Conservation (phyloP, 1,140 invertebrate genomes). For the Neoseiulus cucumeris region DNA sequence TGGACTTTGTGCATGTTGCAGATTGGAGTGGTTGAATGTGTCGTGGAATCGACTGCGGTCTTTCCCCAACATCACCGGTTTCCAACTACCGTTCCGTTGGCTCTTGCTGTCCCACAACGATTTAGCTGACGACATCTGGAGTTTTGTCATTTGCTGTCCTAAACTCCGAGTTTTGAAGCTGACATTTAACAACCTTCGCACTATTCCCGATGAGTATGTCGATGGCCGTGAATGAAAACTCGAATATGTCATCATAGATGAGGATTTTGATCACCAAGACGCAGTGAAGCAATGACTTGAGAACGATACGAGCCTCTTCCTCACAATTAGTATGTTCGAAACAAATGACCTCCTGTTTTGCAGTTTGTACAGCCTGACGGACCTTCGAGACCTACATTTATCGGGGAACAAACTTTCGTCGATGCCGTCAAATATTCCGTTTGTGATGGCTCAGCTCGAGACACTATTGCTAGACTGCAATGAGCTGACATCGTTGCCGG, state of each 20-base stretch:
- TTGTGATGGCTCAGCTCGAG: conserved; percentile 44
- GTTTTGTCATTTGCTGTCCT: not conserved
- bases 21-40: not conserved
- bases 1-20: not conserved
- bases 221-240: conserved; percentile 24
- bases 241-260: not conserved
- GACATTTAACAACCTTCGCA: conserved; percentile 52
- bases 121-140: not conserved
- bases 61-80: not conserved
- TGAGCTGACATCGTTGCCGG: not conserved
- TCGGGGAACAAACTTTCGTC: conserved; percentile 56
- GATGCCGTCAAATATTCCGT: conserved; percentile 50
- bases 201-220: conserved; percentile 47
- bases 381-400: conserved; percentile 55
- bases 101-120: not conserved
- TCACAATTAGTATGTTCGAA: too few species aligned
- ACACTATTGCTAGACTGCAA: conserved; percentile 11
- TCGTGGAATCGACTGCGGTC: not conserved
- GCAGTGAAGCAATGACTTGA: too few species aligned
- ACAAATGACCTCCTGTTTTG: conserved; percentile 30
- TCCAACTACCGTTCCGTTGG: not conserved
- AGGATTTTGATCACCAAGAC: too few species aligned
- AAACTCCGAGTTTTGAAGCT: conserved; percentile 47
- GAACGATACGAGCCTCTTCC: too few species aligned
- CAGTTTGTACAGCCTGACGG: conserved; percentile 47